Base-by-base conservation (phyloP, 2,113 vertebrate genomes). In the Nibea coibor region DNA sequence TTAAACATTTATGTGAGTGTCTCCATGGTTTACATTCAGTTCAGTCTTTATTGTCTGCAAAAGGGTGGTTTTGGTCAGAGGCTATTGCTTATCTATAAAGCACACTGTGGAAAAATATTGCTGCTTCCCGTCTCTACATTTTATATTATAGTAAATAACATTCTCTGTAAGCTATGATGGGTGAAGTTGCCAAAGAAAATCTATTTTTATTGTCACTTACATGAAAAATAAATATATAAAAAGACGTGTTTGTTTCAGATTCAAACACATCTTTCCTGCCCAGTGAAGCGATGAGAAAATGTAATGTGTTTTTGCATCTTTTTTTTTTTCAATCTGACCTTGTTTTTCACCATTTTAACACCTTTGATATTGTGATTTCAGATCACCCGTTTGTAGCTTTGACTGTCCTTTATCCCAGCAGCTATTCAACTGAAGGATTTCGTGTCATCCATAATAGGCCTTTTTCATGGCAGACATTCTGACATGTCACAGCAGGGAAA, bases 51-150 rank as follows among this genome's bases (percentile, higher is more conserved):
- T 66, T 72, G 58, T 68, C 22, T 22, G 0, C 59, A 28, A 15
- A 45, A 17, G 20, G n/a, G 22, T 24, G 19, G 2, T 39, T 59
- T 65, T 64, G 48, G 31, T 83, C 50, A 28, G n/a, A 68, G 50
- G 26, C 61, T 78, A n/a, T 54, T 56, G n/a, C 43, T 79, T 48
- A 62, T 53, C 43, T 62, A 47, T 45, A 24, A 75, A 79, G n/a
- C 28, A 51, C 20, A 69, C 8, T 50, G n/a, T 12, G 11, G 20
- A 51, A 35, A 59, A 59, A 20, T 54, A 56, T n/a, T 58, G 9
- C 39, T 4, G 35, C 0, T 2, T 26, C 19, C 5, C 0, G 11
- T 73, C 19, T 71, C 10, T 15, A 47, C 24, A 43, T 24, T 61
- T 53, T 71, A 20, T 4, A 0, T 59, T 35, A 16, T 20, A 47